Base-by-base conservation (phyloP, 2,888 invertebrate species). In the Exocentrus adspersus region DNA sequence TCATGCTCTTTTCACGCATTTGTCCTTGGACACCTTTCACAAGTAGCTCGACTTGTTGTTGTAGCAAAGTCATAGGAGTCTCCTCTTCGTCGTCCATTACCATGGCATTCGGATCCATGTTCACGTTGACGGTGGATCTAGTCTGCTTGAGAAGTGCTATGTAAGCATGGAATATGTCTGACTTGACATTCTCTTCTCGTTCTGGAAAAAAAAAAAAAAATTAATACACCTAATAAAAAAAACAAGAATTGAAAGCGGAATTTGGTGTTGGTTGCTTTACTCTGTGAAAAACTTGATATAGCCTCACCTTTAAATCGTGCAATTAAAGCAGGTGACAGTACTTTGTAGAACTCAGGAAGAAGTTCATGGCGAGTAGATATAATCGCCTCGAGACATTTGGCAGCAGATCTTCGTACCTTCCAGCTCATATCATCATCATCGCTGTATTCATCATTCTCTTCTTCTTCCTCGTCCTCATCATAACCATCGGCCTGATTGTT, bases 401-500 rank as follows among this genome's bases (percentile, higher is more conserved):
- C 98, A 3, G 98, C 95, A 0, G 98, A 94, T 42, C 99, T 89
- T 32, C 99, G 87, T 7, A 94, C 94, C 86, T 98, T 98, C 98
- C 99, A 99, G 65, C 97, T 97, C 94, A 99, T 96, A 80, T 99
- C 99, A 80, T 99, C 99, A 82, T 99, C 99, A 82, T 99, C 99
- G 48, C 97, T 97, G 81, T 98, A 99, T 77, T 98, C 98, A 78
- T 97, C 95, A 72, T 95, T 94, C 20, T 93, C 94, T 46, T 91
- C 92, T 52, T 89, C 90, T 65, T 90, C 90, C 21, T 89, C 90
- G 1, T 85, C 87, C 57, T 88, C 88, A 65, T 88, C 88, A 64
- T 86, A 85, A 0, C 87, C 89, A 65, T 91, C 94, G 4, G 87
- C 87, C 54, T 88, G 86, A 53, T 84, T 86, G 43, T 88, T 88